Evolutionary conservation across 2,888 invertebrate species (phyloP), one percentile per base, ranked within the genome.

Genomic region (Agrotis puta): DNA sequence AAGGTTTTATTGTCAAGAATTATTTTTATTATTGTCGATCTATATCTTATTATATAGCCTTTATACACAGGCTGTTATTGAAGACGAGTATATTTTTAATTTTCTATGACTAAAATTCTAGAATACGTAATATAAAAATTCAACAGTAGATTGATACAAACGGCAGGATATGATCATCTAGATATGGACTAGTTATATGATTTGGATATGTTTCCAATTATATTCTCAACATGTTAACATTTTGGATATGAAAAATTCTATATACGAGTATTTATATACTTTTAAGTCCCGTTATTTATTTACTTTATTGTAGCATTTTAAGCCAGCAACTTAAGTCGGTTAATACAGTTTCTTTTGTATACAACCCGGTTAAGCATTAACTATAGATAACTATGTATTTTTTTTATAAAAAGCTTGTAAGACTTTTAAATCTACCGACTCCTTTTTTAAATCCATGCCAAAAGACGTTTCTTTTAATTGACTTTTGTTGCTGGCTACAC

Each of bases 111-210:
- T 74, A 73, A 57, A 51, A 20, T 66, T 39, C 64, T 73, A 66
- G 65, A 70, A 70, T 56, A 78, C 48, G 53, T 50, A 62, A 56
- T 82, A 79, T 58, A 79, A 82, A 82, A 84, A 74, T 77, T 84
- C 71, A 82, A 84, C 80, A 82, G 39, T 80, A 78, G 58, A 80
- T 74, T 61, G 51, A 64, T 84, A 80, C 18, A 84, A 84, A 84
- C 64, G 82, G 80, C 80, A 84, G 80, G 85, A 82, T 84, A 82
- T 84, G 82, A 69, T 47, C 57, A 57, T 61, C 63, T 73, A 76
- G 72, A 72, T 81, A 81, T 74, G 65, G 33, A 67, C 67, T 82
- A 66, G 18, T 56, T 43, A 58, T 39, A 72, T 43, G 39, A 59
- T 67, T 62, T 64, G 53, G 80, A 83, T 83, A 80, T 82, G 83